Evolutionary conservation across 2,888 invertebrate species (phyloP), one percentile per base, ranked within the genome.

Genomic region (Phyto melanocephala): DNA sequence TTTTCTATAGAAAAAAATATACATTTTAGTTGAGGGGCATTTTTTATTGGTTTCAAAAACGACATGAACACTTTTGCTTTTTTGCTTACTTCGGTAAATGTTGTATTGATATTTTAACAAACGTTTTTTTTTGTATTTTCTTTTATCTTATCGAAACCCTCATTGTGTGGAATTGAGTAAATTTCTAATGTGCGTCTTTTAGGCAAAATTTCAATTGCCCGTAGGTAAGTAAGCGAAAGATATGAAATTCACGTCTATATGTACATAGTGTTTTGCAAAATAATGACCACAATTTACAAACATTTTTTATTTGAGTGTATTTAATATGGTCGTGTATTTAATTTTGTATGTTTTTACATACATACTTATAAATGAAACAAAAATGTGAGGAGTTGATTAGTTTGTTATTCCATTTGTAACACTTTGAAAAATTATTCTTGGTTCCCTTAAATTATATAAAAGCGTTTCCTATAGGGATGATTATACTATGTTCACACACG

Each of bases 71-170:
- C 4, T 28, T 28, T 71, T 28, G 17, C 40, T 42, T n/a, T 20
- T 56, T 42, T 20, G 6, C 17, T 17, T 24, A 24, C 11, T 56
- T 33, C 17, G 15, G 22, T 45, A 62, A 72, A 40, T 28, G 50
- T 24, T 72, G 35, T 47, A 60, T n/a, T n/a, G n/a, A n/a, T 24
- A 50, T 58, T 71, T 71, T 35, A 22, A 35, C 56, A 58, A n/a
- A 37, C 47, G 4, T 8, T 11, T 47, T 45, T 24, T 45, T 15
- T 60, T 42, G 33, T 45, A 45, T 17, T 40, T 15, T 52, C 58
- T 65, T 8, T 75, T 80, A 80, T 80, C 80, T 80, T 80, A 80
- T 80, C 80, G 42, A 17, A 80, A 75, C 75, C 63, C 68, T 70
- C 68, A 70, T 80, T 70, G 56, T 65, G 58, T 52, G 33, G n/a